Percentiles rank a stretch among this genome's conserved stretches.
Conservation (phyloP, 2,888 invertebrate genomes). For the Cryptus armator region DNA sequence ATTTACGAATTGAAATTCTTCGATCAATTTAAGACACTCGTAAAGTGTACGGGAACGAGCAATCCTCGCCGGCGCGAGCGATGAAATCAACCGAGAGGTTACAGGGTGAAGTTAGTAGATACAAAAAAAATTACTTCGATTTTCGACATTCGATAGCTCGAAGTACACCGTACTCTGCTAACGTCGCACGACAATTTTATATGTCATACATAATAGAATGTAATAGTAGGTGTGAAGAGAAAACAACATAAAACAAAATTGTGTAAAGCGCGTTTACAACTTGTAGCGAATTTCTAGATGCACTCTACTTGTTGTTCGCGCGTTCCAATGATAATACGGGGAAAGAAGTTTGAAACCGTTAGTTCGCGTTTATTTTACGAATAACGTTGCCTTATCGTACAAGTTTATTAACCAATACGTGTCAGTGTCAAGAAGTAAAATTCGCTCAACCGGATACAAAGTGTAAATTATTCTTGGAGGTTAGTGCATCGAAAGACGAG, state of each 20-base stretch:
- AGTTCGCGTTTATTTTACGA: neutral
- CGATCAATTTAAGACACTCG: neutral
- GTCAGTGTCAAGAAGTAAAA: neutral
- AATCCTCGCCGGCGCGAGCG: neutral
- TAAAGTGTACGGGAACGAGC: neutral
- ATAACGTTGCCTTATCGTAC: neutral
- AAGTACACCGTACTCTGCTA: neutral
- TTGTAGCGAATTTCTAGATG: neutral
- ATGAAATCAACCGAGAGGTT: neutral
- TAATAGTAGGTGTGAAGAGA: too few relatives aligned
- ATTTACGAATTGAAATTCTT: neutral
- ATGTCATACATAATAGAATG: too few relatives aligned
- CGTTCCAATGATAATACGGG: neutral
- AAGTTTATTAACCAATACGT: neutral
- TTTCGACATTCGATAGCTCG: neutral
- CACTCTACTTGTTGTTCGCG: neutral
- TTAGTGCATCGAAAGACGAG: neutral
- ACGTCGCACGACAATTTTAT: too few relatives aligned
- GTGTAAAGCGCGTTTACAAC: slow-evolving; percentile 1
- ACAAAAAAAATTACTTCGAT: neutral
- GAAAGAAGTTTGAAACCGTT: neutral
- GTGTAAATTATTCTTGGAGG: neutral
- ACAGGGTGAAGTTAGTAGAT: neutral
- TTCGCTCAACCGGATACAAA: neutral
- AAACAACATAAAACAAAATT: neutral